These are phyloP conservation scores for Choristoneura rosaceana DNA, from an alignment of 2,888 invertebrate species.

Conservation along the genomic window DNA sequence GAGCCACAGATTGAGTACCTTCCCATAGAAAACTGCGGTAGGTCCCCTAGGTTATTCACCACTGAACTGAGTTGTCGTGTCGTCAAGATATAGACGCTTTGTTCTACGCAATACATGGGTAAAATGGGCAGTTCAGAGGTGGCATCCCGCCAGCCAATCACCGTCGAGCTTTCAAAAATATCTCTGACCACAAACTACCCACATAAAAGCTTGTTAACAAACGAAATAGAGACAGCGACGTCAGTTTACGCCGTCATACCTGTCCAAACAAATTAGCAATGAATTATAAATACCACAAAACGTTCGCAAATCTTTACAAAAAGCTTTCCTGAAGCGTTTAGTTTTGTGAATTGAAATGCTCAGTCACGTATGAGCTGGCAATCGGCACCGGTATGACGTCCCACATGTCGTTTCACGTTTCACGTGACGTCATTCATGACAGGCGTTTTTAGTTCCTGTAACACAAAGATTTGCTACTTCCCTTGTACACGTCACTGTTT, in stretches of 20 bases:
- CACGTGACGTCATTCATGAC: slow-evolving; percentile 8
- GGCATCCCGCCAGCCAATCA: not conserved
- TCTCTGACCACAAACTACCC: slow-evolving; percentile 6
- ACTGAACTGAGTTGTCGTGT: no score
- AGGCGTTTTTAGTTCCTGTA: slow-evolving; percentile 3
- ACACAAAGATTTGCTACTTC: not conserved
- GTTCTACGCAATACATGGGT: not conserved
- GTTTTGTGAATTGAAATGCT: slow-evolving; percentile 10
- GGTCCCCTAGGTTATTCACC: no score
- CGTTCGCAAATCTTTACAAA: slow-evolving; percentile 4
- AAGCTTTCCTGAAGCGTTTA: not conserved
- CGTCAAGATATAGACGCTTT: not conserved
- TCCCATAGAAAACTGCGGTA: no score
- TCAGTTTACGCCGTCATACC: slow-evolving; percentile 6
- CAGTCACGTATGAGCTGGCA: slow-evolving; percentile 13
- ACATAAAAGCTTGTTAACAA: slow-evolving; percentile 7
- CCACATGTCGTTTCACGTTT: not conserved
- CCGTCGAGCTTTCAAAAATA: not conserved
- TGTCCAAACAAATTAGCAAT: slow-evolving; percentile 7
- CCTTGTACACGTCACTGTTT: slow-evolving; percentile 4
- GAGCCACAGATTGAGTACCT: no score
- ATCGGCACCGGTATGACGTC: not conserved
- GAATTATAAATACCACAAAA: slow-evolving; percentile 3
- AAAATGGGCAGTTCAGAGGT: not conserved
- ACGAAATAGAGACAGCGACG: slow-evolving; percentile 9